Evolutionary conservation across 1,140 invertebrate genomes (phyloP), one percentile per base, ranked within the genome.

Genomic region (Amyelois transitella): DNA sequence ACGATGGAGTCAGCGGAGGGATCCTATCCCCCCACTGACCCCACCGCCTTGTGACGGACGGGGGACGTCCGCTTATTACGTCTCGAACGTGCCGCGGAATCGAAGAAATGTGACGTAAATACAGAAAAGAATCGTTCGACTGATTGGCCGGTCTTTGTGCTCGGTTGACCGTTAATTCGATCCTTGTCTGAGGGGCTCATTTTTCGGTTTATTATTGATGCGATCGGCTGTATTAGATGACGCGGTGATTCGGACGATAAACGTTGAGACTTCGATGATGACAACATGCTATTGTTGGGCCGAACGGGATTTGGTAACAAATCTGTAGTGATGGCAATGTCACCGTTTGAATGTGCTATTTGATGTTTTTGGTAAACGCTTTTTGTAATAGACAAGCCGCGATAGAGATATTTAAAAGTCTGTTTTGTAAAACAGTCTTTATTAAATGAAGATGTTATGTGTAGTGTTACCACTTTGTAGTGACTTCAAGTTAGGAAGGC

Each of bases 91-190:
- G 84, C 84, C 77, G 76, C 82, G 81, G 78, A 87, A 86, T 84
- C 82, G 81, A 84, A 86, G 79, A 84, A 87, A 87, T 84, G 78
- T 71, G 78, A 81, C 78, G 79, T 82, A 84, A 86, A 81, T 80
- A 83, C 81, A 72, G 62, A 43, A 76, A 79, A 76, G 80, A 86
- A 83, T 81, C 77, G 78, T 73, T 66, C 58, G 64, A 62, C 69
- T 83, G 80, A 84, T 83, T 86, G 80, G 74, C 61, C 63, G 47
- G 73, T 65, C 74, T 81, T 80, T 79, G 79, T 77, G 75, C 71
- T 81, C 75, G 72, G 62, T 63, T 77, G 75, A 75, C 75, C 81
- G 72, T 79, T 86, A 86, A 86, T 85, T 74, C 72, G 72, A 77
- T 80, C 77, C 69, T 70, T 80, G 80, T 81, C 72, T 55, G 17